Base-by-base conservation (phyloP, 1,140 invertebrate species). In the Plutomurus gul region DNA sequence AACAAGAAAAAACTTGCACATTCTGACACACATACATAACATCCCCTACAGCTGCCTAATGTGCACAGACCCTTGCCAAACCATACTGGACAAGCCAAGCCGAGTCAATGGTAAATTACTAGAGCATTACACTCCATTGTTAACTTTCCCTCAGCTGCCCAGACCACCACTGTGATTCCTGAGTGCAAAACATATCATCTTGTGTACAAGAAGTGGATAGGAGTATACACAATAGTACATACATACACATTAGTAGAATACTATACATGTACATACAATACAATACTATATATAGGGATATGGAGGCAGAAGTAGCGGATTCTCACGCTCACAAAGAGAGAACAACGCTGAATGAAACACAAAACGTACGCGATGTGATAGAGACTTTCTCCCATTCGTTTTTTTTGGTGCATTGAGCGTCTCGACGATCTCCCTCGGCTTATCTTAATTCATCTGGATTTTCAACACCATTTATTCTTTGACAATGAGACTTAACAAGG, bases 21-120 rank as follows among this genome's bases (percentile, higher is more conserved):
- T 27, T 65, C 56, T 65, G 56, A 65, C 56, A 65, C 18, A 65
- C 56, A 30, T 65, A 30, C 25, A n/a, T 0, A 33, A 60, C 27
- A 43, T n/a, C n/a, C 11, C 39, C 39, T 43, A 43, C 39, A 20
- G 13, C n/a, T 22, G 25, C 4, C 11, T 22, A 10, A 18, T 22
- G 11, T 22, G 5, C 25, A 22, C n/a, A 20, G 47, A 20, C 25
- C 20, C 25, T 4, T 0, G 25, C 5, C 8, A 51, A 51, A 51
- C 25, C 25, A 8, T 30, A 13, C 25, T 36, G 56, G 25, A 60
- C 27, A 60, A 65, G 25, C n/a, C 13, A 33, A 65, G 56, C 27
- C 56, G 18, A 65, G 56, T 27, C 56, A 65, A 65, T 65, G 56
- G 30, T 65, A 65, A 65, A 65, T 65, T 65, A 65, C 56, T 65